Evolutionary conservation across 92 coral and sea anemone genomes (phyloP).

Genomic region (Porites cylindrica): DNA sequence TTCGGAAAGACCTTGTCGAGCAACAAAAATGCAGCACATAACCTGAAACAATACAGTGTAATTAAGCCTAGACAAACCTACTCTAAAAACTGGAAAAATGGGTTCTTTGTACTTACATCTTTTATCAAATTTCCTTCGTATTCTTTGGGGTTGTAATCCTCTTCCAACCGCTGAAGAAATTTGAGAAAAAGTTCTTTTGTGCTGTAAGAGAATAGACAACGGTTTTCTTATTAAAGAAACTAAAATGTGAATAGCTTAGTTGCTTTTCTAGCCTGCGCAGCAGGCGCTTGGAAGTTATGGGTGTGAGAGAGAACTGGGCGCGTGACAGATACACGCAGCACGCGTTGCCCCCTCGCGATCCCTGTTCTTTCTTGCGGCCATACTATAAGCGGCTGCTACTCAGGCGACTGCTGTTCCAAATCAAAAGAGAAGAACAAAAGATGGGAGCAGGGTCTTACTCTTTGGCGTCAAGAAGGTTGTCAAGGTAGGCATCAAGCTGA

Average conservation of each 20-base stretch:
- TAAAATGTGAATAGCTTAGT: too few relatives aligned
- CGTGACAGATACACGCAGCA: too few relatives aligned
- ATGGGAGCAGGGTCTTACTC: slow-evolving; percentile 50
- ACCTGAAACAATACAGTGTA: slow-evolving; percentile 37
- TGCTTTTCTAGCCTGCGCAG: too few relatives aligned
- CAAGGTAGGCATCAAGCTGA: slow-evolving; percentile 84
- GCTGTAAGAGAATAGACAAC: slow-evolving; percentile 43
- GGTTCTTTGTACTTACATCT: slow-evolving; percentile 64
- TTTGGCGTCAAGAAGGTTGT: slow-evolving; percentile 81
- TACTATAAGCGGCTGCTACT: too few relatives aligned
- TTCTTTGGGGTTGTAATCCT: slow-evolving; percentile 87
- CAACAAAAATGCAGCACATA: slow-evolving; percentile 82
- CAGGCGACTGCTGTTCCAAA: too few relatives aligned
- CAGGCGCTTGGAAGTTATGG: too few relatives aligned
- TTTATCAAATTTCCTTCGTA: slow-evolving; percentile 80
- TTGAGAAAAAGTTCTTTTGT: slow-evolving; percentile 85
- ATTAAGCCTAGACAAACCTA: too few relatives aligned
- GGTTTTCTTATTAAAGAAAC: too few relatives aligned
- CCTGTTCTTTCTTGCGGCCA: too few relatives aligned
- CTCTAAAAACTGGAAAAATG: too few relatives aligned
- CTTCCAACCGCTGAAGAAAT: slow-evolving; percentile 85
- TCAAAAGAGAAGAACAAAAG: background rate
- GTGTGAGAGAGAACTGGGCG: too few relatives aligned
- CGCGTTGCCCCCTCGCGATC: too few relatives aligned
- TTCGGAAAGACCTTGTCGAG: slow-evolving; percentile 92